Base-by-base conservation (phyloP, 2,888 invertebrate species). In the Odontocerum albicorne region DNA sequence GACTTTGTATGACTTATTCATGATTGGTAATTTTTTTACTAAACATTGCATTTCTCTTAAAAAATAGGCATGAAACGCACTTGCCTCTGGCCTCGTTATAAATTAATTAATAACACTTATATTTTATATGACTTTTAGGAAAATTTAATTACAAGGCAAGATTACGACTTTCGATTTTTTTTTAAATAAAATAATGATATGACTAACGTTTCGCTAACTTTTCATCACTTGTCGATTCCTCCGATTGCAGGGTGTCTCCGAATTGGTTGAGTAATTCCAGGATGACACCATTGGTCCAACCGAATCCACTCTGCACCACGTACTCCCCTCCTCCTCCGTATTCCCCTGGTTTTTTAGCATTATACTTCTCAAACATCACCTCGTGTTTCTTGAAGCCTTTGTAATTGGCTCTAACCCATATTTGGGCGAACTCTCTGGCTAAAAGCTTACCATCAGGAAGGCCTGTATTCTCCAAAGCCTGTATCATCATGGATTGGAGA, bases 301-400 rank as follows among this genome's bases (percentile, higher is more conserved):
- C 90, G 66, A 90, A 90, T 3, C 90, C 90, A 17, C 79, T 76
- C 66, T 89, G 89, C 1, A 87, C 85, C 13, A 75, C 77, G 66
- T 90, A 92, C 67, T 92, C 92, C 0, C 92, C 92, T 0, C 90
- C 90, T 0, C 83, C 84, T 0, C 92, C 92, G 32, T 82, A 79
- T 45, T 77, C 72, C 0, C 90, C 90, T 1, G 80, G 79, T 1
- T 72, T 68, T 38, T 81, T 77, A 0, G 83, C 85, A 62, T 87
- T 84, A 64, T 89, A 89, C 73, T 79, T 78, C 67, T 90, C 90
- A 67, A 83, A 90, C 87, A 90, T 88, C 57, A 79, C 79, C 39
- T 77, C 70, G 12, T 72, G 77, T 10, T 80, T 74, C 13, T 71
- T 70, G 67, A 77, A 89, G 1, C 86, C 87, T 63, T 78, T 79